Evolutionary conservation across 2,888 invertebrate genomes (phyloP).

Genomic region (Drosophila pseudotakahashii): DNA sequence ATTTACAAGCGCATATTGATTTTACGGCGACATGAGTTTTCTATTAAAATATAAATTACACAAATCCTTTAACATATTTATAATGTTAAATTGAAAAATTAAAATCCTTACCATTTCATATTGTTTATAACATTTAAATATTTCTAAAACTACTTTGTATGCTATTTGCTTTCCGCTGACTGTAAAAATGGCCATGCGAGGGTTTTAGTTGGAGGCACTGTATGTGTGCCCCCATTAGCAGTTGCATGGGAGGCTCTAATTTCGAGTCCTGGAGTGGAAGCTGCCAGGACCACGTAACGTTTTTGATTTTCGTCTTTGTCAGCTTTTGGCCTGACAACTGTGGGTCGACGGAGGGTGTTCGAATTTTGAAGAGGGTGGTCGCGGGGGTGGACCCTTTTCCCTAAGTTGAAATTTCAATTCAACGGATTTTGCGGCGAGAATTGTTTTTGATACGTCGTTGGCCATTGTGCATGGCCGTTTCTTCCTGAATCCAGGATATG

Average conservation of each 20-base stretch:
- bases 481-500: conserved; percentile 16
- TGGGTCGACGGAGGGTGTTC: conserved; percentile 14
- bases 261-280: conserved; percentile 67
- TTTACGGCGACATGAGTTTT: too few species aligned
- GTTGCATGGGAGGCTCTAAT: conserved; percentile 80
- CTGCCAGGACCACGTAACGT: conserved; percentile 77
- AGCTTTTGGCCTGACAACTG: conserved; percentile 61
- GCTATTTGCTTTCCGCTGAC: conserved; percentile 12
- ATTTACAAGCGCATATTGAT: too few species aligned
- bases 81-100: too few species aligned
- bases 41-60: too few species aligned
- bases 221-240: conserved; percentile 69
- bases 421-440: conserved; percentile 71
- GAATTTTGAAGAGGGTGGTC: conserved; percentile 12
- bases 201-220: conserved; percentile 31
- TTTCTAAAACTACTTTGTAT: too few species aligned
- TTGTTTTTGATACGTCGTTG: conserved; percentile 74
- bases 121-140: too few species aligned
- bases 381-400: conserved; percentile 40
- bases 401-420: conserved; percentile 79
- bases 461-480: conserved; percentile 57
- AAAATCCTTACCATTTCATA: too few species aligned
- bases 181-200: conserved; percentile 17
- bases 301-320: conserved; percentile 80
- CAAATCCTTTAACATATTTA: too few species aligned